Percentiles rank a stretch among this genome's conserved stretches.
These are phyloP conservation scores for Petaurus breviceps DNA, from an alignment of 2,113 vertebrate species.

Conservation along the genomic window DNA sequence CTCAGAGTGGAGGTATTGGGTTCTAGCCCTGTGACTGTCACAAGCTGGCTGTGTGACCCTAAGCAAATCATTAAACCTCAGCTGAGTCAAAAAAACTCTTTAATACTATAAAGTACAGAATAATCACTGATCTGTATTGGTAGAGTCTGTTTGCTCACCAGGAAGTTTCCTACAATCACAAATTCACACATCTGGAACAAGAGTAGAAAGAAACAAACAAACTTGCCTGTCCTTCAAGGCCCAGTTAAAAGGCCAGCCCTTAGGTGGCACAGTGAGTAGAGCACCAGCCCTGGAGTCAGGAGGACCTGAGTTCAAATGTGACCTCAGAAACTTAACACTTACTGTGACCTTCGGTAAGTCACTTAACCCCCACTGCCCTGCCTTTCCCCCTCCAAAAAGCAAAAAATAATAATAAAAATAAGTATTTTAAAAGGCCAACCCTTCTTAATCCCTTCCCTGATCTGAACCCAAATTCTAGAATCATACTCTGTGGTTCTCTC, in stretches of 20 bases:
- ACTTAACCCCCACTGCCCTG: no score
- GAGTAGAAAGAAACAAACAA: neutral
- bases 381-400: no score
- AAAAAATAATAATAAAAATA: no score
- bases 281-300: no score
- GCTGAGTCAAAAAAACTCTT: neutral
- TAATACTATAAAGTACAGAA: neutral
- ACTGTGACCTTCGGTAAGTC: no score
- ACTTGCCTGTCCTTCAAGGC: neutral
- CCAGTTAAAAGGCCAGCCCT: neutral
- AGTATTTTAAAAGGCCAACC: neutral
- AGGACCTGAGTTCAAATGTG: no score
- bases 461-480: neutral
- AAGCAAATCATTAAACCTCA: neutral
- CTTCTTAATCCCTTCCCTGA: neutral
- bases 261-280: no score
- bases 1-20: neutral
- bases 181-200: neutral
- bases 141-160: neutral
- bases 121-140: neutral
- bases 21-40: neutral
- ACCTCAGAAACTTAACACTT: no score
- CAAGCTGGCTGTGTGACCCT: neutral
- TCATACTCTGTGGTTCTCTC: neutral
- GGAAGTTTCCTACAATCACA: neutral